Conservation (phyloP, 2,113 vertebrate genomes). For the Cyphomyrus plagiostoma region DNA sequence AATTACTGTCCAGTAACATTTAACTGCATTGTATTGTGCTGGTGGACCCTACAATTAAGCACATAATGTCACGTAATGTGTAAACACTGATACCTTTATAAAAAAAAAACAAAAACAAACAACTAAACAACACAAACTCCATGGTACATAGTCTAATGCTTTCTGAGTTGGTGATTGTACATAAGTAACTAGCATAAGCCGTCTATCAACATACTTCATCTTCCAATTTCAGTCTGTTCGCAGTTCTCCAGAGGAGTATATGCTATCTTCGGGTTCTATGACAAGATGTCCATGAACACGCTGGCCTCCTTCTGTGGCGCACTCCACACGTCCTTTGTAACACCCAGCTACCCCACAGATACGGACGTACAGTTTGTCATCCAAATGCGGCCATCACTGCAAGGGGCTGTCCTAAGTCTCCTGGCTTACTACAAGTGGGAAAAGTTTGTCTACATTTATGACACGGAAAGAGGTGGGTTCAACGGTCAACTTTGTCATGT, state of each 20-base stretch:
- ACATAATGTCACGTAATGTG: background rate
- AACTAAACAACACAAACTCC: background rate
- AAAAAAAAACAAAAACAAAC: background rate
- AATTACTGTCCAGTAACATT: background rate
- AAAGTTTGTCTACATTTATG: slow-evolving; percentile 94
- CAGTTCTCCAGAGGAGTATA: slow-evolving; percentile 39
- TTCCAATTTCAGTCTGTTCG: slow-evolving; percentile 58
- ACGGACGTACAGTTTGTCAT: slow-evolving; percentile 94
- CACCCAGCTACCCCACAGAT: slow-evolving; percentile 90
- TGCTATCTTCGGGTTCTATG: slow-evolving; percentile 63
- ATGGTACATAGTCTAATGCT: background rate
- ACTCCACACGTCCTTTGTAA: slow-evolving; percentile 94
- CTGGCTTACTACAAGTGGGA: slow-evolving; percentile 91
- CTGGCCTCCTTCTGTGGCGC: slow-evolving; percentile 33
- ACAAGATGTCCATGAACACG: slow-evolving; percentile 59
- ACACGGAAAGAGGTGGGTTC: slow-evolving; percentile 90
- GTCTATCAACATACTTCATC: slow-evolving; percentile 86
- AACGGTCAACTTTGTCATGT: background rate
- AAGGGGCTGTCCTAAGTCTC: slow-evolving; percentile 81
- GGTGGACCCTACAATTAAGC: background rate
- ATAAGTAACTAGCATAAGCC: background rate
- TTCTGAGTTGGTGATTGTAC: background rate
- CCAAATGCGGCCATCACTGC: slow-evolving; percentile 89
- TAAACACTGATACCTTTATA: background rate
- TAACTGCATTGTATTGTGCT: background rate